Evolutionary conservation across 2,797 vertebrate genomes (phyloP).

Genomic region (Myotis daubentonii): DNA sequence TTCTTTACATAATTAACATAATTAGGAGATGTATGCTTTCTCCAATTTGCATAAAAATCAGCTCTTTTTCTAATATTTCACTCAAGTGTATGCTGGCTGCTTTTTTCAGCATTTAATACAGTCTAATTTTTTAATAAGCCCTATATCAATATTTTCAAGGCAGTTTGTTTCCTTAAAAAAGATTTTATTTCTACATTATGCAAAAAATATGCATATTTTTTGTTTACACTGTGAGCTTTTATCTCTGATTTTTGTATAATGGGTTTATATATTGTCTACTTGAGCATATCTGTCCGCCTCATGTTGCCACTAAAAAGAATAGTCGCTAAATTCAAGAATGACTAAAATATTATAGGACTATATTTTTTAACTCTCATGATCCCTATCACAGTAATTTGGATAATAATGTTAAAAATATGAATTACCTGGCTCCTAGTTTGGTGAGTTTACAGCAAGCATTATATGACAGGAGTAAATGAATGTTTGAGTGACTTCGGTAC

Average conservation of each 20-base stretch:
- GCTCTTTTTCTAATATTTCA: not conserved
- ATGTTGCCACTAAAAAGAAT: not conserved
- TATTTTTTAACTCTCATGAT: not conserved
- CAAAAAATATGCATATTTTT: not conserved
- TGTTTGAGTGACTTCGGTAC: conserved; percentile 9
- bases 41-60: not conserved
- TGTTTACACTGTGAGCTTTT: not conserved
- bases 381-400: not conserved
- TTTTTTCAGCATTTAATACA: not conserved
- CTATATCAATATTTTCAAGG: not conserved
- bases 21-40: not conserved
- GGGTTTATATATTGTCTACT: not conserved
- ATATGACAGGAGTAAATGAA: not conserved
- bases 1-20: not conserved
- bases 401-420: not conserved
- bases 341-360: not conserved
- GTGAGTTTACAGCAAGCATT: not conserved
- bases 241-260: not conserved
- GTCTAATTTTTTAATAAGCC: not conserved
- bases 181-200: not conserved
- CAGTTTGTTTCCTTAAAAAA: conserved; percentile 2
- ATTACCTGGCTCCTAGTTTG: not conserved
- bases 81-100: not conserved
- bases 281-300: not conserved
- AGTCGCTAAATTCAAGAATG: not conserved